Evolutionary conservation across 2,888 invertebrate species (phyloP).

Genomic region (Tolmerus cingulatus): DNA sequence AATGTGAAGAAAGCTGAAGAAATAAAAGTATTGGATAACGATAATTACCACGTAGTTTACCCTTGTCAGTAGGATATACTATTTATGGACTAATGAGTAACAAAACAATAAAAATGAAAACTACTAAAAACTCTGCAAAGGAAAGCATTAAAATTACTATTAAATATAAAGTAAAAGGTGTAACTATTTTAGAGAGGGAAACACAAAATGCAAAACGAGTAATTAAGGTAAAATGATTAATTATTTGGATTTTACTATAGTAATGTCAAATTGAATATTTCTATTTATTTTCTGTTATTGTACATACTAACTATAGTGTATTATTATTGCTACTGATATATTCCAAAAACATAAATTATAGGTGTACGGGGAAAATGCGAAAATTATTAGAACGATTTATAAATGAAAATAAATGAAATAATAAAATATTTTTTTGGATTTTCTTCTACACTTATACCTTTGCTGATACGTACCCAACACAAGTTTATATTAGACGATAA

Average conservation of each 20-base stretch:
- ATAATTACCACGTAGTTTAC: conserved; percentile 21
- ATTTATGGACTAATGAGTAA: not conserved
- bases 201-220: not conserved
- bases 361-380: conserved; percentile 31
- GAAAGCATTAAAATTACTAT: conserved; percentile 8
- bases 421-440: not conserved
- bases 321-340: conserved; percentile 32
- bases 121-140: not conserved
- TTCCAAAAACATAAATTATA: conserved; percentile 21
- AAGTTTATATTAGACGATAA: too few species aligned
- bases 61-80: conserved; percentile 28
- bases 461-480: not conserved
- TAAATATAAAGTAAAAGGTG: conserved; percentile 19
- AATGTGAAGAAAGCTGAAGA: not conserved
- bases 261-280: conserved; percentile 37
- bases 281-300: conserved; percentile 36
- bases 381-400: conserved; percentile 35
- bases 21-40: not conserved
- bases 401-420: conserved; percentile 35
- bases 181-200: conserved; percentile 19
- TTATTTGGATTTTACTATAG: conserved; percentile 23
- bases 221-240: not conserved
- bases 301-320: conserved; percentile 28
- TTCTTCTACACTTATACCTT: not conserved
- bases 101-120: conserved; percentile 31